Conservation (phyloP, 1,140 invertebrate genomes). For the Aphelinus atriplicis region DNA sequence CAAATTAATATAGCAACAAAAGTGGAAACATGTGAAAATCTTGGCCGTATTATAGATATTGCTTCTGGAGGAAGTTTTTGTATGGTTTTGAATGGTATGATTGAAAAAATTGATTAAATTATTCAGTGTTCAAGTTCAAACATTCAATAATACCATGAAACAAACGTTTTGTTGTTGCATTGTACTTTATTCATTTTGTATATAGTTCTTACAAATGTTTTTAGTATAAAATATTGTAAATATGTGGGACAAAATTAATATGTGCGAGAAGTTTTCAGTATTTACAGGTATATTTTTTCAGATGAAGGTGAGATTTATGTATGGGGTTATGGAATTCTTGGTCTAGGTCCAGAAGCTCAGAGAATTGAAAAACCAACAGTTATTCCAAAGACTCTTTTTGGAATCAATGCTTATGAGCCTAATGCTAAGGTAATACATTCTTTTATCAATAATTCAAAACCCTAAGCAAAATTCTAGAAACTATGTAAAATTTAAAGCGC, state of each 20-base stretch:
- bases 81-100: conserved; percentile 80
- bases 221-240: conserved; percentile 38
- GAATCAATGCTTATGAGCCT: conserved; percentile 82
- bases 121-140: conserved; percentile 34
- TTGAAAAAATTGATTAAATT: conserved; percentile 34
- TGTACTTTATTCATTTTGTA: conserved; percentile 31
- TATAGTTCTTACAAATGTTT: conserved; percentile 20
- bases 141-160: conserved; percentile 10
- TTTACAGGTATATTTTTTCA: conserved; percentile 51
- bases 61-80: conserved; percentile 90
- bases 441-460: no score
- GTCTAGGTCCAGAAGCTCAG: conserved; percentile 83
- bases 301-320: conserved; percentile 85
- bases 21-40: conserved; percentile 69
- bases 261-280: conserved; percentile 1
- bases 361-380: conserved; percentile 72
- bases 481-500: no score
- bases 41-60: conserved; percentile 84
- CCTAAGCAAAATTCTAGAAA: no score
- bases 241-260: not conserved
- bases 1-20: conserved; percentile 78
- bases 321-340: conserved; percentile 94
- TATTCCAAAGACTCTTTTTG: conserved; percentile 85
- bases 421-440: conserved; percentile 68
- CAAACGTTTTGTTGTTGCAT: not conserved